Evolutionary conservation across 2,888 invertebrate species (phyloP).

Genomic region (Galerucella pusilla): DNA sequence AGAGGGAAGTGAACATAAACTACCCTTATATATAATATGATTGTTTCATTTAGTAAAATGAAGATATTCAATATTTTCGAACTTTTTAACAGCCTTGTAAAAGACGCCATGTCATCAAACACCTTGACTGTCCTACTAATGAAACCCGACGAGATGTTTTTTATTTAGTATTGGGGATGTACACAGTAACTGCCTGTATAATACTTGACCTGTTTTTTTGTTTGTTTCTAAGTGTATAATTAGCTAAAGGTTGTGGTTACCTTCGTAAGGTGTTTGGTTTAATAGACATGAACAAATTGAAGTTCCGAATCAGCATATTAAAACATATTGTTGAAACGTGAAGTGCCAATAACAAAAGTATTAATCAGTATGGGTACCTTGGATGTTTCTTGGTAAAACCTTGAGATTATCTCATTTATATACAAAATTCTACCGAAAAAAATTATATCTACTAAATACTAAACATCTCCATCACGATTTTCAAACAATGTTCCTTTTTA

Average conservation of each 20-base stretch:
- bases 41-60: no score
- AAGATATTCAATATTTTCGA: no score
- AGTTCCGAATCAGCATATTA: background rate
- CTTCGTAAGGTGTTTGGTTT: background rate
- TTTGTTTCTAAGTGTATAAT: background rate
- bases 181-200: background rate
- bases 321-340: background rate
- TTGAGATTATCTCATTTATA: conserved; percentile 6
- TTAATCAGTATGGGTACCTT: conserved; percentile 6
- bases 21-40: no score
- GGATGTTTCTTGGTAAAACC: background rate
- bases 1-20: no score
- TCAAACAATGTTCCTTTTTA: conserved; percentile 5
- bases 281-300: conserved; percentile 5
- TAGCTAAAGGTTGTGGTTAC: background rate
- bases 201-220: background rate
- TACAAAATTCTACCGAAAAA: conserved; percentile 4
- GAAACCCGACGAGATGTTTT: no score
- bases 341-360: conserved; percentile 4
- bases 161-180: no score
- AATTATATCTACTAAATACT: background rate
- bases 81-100: no score
- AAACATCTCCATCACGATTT: conserved; percentile 17
- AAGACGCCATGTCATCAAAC: no score
- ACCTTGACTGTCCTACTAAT: no score